A percentile compares a stretch with the other conserved stretches of the same genome.
Evolutionary conservation across 2,113 vertebrate species (phyloP).

Genomic region (Pluvialis apricaria): DNA sequence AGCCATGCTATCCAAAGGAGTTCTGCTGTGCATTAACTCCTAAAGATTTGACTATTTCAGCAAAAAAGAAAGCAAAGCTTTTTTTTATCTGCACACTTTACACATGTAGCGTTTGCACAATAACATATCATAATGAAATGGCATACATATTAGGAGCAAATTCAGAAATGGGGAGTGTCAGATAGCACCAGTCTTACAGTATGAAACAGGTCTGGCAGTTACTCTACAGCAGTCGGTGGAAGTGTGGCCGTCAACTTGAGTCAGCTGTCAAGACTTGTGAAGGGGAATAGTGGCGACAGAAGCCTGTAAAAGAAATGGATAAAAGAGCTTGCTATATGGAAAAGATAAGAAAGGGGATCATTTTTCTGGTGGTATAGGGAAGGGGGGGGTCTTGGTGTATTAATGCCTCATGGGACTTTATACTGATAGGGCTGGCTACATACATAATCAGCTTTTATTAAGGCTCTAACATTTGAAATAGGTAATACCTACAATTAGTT

Average conservation of each 20-base stretch:
- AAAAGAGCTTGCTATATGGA: background rate
- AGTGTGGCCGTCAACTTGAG: background rate
- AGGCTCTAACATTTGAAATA: background rate
- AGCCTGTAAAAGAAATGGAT: background rate
- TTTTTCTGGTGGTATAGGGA: background rate
- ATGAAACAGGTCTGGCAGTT: background rate
- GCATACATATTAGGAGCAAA: background rate
- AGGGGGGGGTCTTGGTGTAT: background rate
- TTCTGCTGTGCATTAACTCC: background rate
- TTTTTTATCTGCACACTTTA: background rate
- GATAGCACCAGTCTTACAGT: background rate
- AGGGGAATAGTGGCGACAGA: background rate
- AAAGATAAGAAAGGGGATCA: background rate
- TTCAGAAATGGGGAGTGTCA: background rate
- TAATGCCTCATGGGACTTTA: background rate
- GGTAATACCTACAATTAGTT: background rate
- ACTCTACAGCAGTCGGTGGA: background rate
- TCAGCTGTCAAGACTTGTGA: background rate
- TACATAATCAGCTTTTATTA: background rate
- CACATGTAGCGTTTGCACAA: background rate
- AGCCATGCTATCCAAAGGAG: background rate
- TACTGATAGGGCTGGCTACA: background rate
- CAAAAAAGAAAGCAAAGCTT: background rate
- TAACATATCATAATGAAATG: background rate
- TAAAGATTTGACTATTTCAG: background rate